phyloP scores from a whole-genome alignment of 2,113 vertebrate genomes.

The Pyrgilauda ruficollis region DNA sequence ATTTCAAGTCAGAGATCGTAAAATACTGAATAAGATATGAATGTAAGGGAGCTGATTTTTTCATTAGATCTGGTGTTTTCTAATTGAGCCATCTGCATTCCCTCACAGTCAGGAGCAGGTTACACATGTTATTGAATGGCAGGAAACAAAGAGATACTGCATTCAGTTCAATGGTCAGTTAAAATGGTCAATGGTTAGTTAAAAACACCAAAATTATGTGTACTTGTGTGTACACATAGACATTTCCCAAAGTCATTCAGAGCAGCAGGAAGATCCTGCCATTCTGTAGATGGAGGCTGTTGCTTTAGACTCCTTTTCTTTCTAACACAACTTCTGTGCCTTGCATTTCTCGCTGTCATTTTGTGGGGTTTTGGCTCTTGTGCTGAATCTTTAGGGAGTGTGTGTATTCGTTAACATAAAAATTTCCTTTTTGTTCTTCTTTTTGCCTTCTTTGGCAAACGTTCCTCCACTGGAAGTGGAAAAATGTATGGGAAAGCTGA shows the following conservation, averaged over 20 bases:
- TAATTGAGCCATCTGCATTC: background rate
- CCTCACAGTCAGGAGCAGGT: background rate
- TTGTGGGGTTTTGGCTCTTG: background rate
- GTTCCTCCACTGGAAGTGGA: background rate
- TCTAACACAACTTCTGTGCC: background rate
- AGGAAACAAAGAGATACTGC: background rate
- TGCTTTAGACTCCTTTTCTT: background rate
- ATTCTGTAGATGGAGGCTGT: background rate
- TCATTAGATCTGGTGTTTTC: background rate
- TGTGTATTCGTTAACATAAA: background rate
- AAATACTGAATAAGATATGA: background rate
- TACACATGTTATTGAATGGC: background rate
- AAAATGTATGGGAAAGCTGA: background rate
- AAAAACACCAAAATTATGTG: accelerated
- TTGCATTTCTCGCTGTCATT: background rate
- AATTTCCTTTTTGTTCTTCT: background rate
- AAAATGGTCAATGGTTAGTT: background rate
- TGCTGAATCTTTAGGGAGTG: background rate
- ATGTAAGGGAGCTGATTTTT: background rate
- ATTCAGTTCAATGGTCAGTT: background rate
- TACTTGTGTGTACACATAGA: background rate
- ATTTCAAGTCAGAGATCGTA: background rate
- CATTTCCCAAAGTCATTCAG: background rate
- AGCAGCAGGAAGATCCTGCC: background rate
- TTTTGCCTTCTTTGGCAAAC: background rate